Percentiles rank a stretch among this genome's conserved stretches.
These are phyloP conservation scores for Lethrus apterus DNA, from an alignment of 1,140 invertebrate species.

Conservation along the genomic window DNA sequence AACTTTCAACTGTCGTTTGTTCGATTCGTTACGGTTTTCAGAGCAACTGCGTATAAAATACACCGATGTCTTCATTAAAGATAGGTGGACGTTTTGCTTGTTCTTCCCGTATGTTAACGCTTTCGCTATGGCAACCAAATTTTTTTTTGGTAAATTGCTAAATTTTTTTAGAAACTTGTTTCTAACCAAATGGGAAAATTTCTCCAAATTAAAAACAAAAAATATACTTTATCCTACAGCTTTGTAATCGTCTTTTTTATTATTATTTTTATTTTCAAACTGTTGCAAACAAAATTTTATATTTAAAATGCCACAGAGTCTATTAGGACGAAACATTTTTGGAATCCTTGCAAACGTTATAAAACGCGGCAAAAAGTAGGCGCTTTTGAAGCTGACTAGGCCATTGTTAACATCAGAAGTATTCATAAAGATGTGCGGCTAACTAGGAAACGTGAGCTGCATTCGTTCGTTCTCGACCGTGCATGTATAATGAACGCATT, in stretches of 20 bases:
- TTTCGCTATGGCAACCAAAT: no score
- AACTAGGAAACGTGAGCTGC: slow-evolving; percentile 33
- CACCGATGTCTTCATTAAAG: slow-evolving; percentile 11
- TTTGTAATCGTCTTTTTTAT: no score
- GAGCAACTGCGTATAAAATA: slow-evolving; percentile 11
- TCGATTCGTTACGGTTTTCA: slow-evolving; percentile 13
- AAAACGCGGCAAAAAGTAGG: slow-evolving; percentile 25
- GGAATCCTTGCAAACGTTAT: no score
- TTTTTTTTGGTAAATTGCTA: no score
- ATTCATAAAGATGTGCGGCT: slow-evolving; percentile 34
- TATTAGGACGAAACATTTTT: slow-evolving; percentile 12
- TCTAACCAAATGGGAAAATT: no score
- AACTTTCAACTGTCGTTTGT: slow-evolving; percentile 9
- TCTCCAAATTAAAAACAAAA: no score
- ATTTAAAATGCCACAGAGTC: no score
- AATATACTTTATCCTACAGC: no score
- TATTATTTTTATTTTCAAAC: no score
- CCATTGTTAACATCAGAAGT: slow-evolving; percentile 31
- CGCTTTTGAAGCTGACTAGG: slow-evolving; percentile 27
- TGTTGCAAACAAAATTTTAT: no score
- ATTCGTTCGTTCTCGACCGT: slow-evolving; percentile 25
- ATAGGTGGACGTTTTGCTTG: slow-evolving; percentile 12
- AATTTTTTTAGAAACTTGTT: no score
- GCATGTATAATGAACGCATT: slow-evolving; percentile 32
- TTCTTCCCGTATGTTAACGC: slow-evolving; percentile 12